Conservation (phyloP, 2,797 vertebrate species). For the Odontamblyopus lacepedii region DNA sequence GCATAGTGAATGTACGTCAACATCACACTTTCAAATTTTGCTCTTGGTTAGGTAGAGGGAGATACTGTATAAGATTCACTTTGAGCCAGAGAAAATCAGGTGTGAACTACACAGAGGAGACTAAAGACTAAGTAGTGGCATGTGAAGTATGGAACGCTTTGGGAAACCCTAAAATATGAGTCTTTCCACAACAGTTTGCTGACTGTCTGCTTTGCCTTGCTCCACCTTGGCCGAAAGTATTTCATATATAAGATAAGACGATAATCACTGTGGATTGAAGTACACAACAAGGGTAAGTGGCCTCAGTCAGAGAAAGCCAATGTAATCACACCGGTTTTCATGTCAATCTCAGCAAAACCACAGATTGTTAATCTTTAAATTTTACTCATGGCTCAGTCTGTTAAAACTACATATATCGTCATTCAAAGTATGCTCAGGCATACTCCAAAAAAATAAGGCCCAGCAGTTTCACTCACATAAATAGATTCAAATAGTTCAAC, state of each 20-base stretch:
- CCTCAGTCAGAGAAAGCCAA: constrained; percentile 6
- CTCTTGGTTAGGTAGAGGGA: constrained; percentile 35
- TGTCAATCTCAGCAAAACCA: constrained; percentile 17
- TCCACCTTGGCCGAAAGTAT: neutral
- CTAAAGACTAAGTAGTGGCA: constrained; percentile 35
- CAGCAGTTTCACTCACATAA: constrained; percentile 31
- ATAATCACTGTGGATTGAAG: too few relatives aligned
- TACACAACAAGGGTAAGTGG: constrained; percentile 5
- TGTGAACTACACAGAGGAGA: constrained; percentile 14
- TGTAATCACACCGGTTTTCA: constrained; percentile 8
- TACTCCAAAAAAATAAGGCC: constrained; percentile 1
- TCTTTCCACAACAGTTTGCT: constrained; percentile 40
- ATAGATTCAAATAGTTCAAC: constrained; percentile 55
- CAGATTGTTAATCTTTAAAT: constrained; percentile 17
- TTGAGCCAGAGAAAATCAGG: constrained; percentile 30
- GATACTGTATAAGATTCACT: constrained; percentile 32
- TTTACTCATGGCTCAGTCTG: neutral
- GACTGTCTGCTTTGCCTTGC: neutral
- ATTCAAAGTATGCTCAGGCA: constrained; percentile 14
- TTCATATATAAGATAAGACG: too few relatives aligned
- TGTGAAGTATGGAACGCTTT: constrained; percentile 29
- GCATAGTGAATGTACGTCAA: neutral
- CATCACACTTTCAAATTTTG: constrained; percentile 15
- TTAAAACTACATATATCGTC: constrained; percentile 2
- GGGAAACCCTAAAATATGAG: constrained; percentile 57